Percentiles rank a stretch among this genome's conserved stretches.
Conservation (phyloP, 2,113 vertebrate genomes). For the Melospiza melodia region DNA sequence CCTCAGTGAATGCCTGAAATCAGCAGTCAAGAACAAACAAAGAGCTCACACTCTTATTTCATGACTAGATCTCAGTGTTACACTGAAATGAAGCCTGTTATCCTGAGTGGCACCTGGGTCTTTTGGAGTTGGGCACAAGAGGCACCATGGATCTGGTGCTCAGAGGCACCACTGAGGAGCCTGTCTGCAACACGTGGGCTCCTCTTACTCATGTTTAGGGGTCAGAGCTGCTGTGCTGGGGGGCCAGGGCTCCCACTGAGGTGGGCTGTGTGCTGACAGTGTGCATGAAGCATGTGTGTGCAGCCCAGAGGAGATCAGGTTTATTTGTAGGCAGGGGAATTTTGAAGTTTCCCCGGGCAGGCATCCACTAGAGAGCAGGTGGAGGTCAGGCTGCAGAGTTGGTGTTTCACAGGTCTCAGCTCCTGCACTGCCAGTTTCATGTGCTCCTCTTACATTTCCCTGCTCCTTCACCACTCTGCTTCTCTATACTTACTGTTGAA, state of each 20-base stretch:
- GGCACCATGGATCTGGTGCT: background rate
- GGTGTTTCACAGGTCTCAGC: background rate
- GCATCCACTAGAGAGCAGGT: background rate
- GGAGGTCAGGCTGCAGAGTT: background rate
- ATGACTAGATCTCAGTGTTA: background rate
- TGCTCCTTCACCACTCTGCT: background rate
- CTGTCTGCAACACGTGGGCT: fast-evolving
- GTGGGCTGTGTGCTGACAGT: background rate
- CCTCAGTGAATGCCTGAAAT: background rate
- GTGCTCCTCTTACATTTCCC: background rate
- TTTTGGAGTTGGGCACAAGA: background rate
- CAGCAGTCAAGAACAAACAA: background rate
- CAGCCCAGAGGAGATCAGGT: background rate
- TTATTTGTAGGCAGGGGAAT: background rate
- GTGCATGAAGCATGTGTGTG: background rate
- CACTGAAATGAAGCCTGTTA: background rate
- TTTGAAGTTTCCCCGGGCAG: background rate
- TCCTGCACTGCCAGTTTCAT: background rate
- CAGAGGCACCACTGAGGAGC: background rate
- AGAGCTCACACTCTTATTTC: background rate
- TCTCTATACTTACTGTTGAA: background rate
- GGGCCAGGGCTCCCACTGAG: background rate
- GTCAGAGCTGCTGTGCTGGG: background rate
- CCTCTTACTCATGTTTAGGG: fast-evolving
- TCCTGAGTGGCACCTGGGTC: background rate